Conservation (phyloP, 2,113 vertebrate species). For the Tachuris rubrigastra region DNA sequence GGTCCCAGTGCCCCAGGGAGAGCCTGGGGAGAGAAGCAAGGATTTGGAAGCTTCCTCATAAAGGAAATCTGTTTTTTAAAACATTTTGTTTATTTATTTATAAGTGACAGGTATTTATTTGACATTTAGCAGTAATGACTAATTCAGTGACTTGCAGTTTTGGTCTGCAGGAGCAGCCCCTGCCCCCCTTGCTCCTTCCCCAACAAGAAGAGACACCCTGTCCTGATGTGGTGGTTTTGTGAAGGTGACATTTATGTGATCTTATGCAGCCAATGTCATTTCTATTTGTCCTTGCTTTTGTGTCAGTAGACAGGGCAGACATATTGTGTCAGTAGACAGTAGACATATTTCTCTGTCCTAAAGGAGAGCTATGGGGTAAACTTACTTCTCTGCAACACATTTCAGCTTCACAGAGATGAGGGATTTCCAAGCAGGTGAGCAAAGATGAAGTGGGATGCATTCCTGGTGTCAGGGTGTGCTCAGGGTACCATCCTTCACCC, state of each 20-base stretch:
- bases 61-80: neutral
- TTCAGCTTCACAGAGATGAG: neutral
- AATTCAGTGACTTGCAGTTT: neutral
- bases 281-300: neutral
- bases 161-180: neutral
- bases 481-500: neutral
- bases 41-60: neutral
- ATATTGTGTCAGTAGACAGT: no score
- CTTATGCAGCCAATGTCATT: neutral
- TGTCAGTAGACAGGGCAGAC: neutral
- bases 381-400: neutral
- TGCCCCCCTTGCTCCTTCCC: neutral
- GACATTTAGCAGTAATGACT: neutral
- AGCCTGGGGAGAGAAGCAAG: neutral
- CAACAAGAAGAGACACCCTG: neutral
- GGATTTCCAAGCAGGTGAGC: neutral
- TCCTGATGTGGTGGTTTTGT: neutral
- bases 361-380: no score
- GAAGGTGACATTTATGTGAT: neutral
- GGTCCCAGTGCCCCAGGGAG: neutral
- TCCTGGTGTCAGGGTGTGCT: neutral
- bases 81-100: neutral
- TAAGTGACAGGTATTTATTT: neutral
- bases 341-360: no score
- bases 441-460: neutral